Evolutionary conservation across 2,797 vertebrate species (phyloP), one percentile per base, ranked within the genome.

Genomic region (Hyperoplus immaculatus): DNA sequence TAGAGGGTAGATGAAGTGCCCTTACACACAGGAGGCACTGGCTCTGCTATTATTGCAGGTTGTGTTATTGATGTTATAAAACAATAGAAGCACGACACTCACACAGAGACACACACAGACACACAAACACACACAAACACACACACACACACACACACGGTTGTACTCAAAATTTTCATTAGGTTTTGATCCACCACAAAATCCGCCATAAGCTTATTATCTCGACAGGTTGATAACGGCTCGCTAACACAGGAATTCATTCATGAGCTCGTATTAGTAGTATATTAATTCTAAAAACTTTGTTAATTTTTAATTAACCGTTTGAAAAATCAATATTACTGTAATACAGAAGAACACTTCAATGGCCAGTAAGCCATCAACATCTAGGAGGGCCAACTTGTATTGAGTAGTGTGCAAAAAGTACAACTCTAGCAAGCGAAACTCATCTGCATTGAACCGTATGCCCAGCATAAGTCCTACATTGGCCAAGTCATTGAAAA

Each of bases 211-310:
- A 82, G 71, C 70, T 72, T 72, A 87, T 89, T 83, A 88, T 66
- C 65, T 67, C 87, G 78, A 83, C 75, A 75, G 80, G 51, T 79
- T 88, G 88, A 92, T 88, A 76, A 80, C 62, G 59, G 72, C 80
- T 90, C 75, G 90, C 88, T 91, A 91, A 81, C 14, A 66, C 18
- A 16, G 55, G 72, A 75, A 80, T 89, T 75, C 85, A 88, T 90
- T 90, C 53, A 87, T 78, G 67, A 87, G 70, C 46, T 78, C 62
- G 39, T 60, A 63, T 87, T 87, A 84, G 47, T 69, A 83, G 72
- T 36, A 41, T 8, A 64, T 84, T 70, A 55, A 75, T 86, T 82
- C 56, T 63, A 77, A 78, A 72, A 85, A 90, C 13, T 70, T 70
- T 67, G 45, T 55, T 68, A 41, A 55, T 83, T 87, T 84, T 75